Conservation (phyloP, 2,797 vertebrate genomes). For the Clarias laeviceps region DNA sequence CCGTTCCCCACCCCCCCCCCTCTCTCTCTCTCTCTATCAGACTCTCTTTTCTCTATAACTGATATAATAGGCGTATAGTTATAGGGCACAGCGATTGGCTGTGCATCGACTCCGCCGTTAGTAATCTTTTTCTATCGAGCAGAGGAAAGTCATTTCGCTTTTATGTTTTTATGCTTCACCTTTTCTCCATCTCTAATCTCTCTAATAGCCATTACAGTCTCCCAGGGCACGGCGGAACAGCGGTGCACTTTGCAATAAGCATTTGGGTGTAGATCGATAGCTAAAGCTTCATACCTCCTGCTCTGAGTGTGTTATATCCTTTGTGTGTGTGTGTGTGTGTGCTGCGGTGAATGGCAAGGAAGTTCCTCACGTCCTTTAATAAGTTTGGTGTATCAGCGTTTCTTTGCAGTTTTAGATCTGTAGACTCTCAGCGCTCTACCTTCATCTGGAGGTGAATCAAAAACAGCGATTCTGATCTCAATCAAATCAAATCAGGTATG, state of each 20-base stretch:
- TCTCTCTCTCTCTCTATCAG: not conserved
- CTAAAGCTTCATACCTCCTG: slow-evolving; percentile 24
- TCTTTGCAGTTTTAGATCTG: not conserved
- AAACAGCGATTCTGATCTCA: not conserved
- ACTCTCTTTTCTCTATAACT: not conserved
- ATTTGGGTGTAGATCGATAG: slow-evolving; percentile 40
- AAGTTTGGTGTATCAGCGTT: slow-evolving; percentile 29
- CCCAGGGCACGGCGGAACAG: slow-evolving; percentile 1
- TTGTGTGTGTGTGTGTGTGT: not conserved
- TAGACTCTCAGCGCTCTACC: not conserved
- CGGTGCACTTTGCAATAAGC: not conserved
- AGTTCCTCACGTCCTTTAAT: slow-evolving; percentile 30
- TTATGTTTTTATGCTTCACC: slow-evolving; percentile 33
- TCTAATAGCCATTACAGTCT: slow-evolving; percentile 20
- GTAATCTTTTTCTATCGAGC: slow-evolving; percentile 34
- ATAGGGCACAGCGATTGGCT: not conserved
- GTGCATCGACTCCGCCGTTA: slow-evolving; percentile 21
- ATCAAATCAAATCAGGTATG: not conserved
- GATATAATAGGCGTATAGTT: slow-evolving; percentile 23
- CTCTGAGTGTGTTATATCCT: slow-evolving; percentile 16
- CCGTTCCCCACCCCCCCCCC: not conserved
- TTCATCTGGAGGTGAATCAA: not conserved
- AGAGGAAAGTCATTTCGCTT: slow-evolving; percentile 17
- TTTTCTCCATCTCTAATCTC: slow-evolving; percentile 27
- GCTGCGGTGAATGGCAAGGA: not conserved